Base-by-base conservation (phyloP, 1,140 invertebrate genomes). In the Coptotermes formosanus region DNA sequence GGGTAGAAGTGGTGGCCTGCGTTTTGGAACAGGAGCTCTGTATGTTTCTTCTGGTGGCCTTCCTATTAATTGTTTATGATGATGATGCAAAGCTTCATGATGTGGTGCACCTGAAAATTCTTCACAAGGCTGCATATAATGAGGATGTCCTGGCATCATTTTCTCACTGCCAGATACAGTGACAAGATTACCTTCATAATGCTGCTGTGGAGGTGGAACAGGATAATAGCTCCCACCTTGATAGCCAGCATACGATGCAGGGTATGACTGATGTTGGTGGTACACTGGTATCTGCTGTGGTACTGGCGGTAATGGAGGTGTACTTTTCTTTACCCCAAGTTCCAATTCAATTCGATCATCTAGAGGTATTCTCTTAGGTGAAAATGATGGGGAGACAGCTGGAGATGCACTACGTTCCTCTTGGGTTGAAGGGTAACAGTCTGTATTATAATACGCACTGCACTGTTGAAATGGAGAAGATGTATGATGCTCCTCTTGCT, bases 281-380 rank as follows among this genome's bases (percentile, higher is more conserved):
- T 86, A 86, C 19, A 82, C 48, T 19, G 82, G 87, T 55, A 85
- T 85, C 30, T 85, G 82, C 7, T 38, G n/a, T 30, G 85, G 86
- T 59, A 85, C 38, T 45, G 86, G 86, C n/a, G 87, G 86, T 2
- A 87, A 87, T 7, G 88, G 87, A 43, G 87, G 87, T 45, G 87
- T 83, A 44, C 83, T 88, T 81, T 87, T 87, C 52, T 88, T 89
- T 25, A 91, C 88, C 4, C 91, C 91, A 86, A 91, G 89, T 87
- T 92, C 91, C 55, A 90, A 87, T 87, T 90, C 90, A 19, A 92
- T 88, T 69, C 91, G 86, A 82, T 92, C 91, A 84, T 92, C 91
- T n/a, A 92, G 88, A 2, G 90, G 90, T 14, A 90, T 87, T 52
- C 91, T 87, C 86, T 90, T 89, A 0, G 90, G 90, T 16, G 90